Evolutionary conservation across 2,113 vertebrate genomes (phyloP).

Genomic region (Dolichotis patagonum): DNA sequence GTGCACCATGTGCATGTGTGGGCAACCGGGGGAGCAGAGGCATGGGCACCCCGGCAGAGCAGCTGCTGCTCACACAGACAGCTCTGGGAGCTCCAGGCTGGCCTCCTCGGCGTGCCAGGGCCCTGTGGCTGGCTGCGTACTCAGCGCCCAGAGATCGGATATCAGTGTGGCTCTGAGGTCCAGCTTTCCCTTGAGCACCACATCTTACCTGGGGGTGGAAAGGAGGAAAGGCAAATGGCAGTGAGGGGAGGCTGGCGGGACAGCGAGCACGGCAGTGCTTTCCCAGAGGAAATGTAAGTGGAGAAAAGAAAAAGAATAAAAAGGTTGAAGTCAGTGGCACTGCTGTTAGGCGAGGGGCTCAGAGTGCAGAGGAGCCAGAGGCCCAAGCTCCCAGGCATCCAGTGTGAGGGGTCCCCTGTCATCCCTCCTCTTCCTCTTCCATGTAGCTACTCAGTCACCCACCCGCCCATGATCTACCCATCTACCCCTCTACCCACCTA

Average conservation of each 20-base stretch:
- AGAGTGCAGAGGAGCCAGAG: neutral
- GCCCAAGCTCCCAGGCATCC: too few relatives aligned
- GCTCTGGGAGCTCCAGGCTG: neutral
- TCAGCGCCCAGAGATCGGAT: neutral
- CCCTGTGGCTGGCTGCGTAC: neutral
- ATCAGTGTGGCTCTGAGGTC: neutral
- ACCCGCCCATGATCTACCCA: neutral
- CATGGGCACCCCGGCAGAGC: neutral
- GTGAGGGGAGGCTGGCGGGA: neutral
- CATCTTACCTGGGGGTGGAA: neutral
- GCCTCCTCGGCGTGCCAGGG: neutral
- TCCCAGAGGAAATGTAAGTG: neutral
- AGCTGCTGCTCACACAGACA: neutral
- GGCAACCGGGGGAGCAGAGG: neutral
- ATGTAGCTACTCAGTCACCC: too few relatives aligned
- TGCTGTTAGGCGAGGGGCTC: neutral
- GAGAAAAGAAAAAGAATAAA: neutral
- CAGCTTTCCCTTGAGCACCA: neutral
- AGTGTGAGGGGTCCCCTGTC: rapidly evolving
- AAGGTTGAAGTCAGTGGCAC: too few relatives aligned
- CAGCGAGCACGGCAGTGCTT: rapidly evolving
- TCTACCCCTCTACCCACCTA: neutral
- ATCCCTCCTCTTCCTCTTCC: neutral
- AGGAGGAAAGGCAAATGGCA: neutral
- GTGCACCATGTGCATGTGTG: neutral